phyloP scores from a whole-genome alignment of 2,113 vertebrate species.

The Tachysurus fulvidraco region DNA sequence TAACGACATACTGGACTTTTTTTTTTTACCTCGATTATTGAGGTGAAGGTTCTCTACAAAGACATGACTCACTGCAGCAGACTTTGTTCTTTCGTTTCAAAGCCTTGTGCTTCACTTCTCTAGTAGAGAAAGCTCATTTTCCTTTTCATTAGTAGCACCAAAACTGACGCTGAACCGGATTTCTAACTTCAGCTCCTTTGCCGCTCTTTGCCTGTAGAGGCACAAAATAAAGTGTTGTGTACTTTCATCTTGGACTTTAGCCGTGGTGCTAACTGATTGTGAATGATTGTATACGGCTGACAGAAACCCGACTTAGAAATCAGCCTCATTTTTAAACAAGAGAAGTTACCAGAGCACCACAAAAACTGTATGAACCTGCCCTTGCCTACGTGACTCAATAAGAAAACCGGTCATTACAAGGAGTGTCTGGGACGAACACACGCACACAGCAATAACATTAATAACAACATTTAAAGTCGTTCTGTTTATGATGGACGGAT shows the following conservation, averaged over 20 bases:
- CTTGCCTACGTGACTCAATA: conserved; percentile 3
- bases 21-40: no score
- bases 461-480: background rate
- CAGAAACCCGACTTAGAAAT: background rate
- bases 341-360: background rate
- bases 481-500: background rate
- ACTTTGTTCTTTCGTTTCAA: background rate
- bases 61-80: background rate
- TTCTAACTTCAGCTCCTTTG: background rate
- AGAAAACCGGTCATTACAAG: background rate
- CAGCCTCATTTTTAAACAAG: background rate
- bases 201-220: background rate
- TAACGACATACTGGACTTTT: background rate
- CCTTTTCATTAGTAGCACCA: background rate
- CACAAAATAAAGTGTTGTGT: background rate
- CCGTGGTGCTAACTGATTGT: no score
- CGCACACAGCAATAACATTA: background rate
- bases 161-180: background rate
- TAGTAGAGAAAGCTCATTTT: background rate
- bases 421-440: background rate
- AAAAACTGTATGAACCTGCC: conserved; percentile 5
- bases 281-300: no score
- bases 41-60: background rate
- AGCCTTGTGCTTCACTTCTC: background rate
- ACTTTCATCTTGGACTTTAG: background rate